These are phyloP conservation scores for Keiferia lycopersicella DNA, from an alignment of 2,888 invertebrate species.

Conservation along the genomic window DNA sequence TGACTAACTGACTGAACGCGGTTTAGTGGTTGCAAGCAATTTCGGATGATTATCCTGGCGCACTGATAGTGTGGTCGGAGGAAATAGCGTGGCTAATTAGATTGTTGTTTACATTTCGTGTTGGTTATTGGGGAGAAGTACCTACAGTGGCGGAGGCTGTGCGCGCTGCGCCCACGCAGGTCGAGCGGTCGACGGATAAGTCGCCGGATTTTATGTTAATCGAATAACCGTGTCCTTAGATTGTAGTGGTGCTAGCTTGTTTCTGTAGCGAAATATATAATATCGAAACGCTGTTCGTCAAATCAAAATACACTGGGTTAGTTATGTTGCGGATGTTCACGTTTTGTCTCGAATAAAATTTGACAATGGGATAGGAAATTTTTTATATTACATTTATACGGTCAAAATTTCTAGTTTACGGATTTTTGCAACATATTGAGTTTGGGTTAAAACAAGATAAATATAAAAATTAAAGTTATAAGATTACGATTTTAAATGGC, in stretches of 20 bases:
- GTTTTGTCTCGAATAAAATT: no score
- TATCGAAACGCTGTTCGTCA: no score
- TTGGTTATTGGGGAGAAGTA: slow-evolving; percentile 26
- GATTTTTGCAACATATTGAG: no score
- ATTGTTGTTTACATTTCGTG: slow-evolving; percentile 33
- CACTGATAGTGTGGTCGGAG: slow-evolving; percentile 28
- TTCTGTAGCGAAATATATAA: not conserved
- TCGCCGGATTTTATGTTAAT: slow-evolving; percentile 77
- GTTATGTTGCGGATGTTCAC: no score
- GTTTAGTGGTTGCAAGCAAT: slow-evolving; percentile 58
- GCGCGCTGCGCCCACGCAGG: slow-evolving; percentile 69
- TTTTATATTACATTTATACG: no score
- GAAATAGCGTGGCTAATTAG: slow-evolving; percentile 32
- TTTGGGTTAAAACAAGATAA: no score
- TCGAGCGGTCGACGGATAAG: slow-evolving; percentile 34
- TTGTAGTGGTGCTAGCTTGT: slow-evolving; percentile 47
- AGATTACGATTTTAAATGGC: no score
- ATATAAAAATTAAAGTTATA: no score
- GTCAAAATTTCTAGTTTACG: no score
- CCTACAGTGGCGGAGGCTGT: slow-evolving; percentile 43
- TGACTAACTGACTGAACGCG: slow-evolving; percentile 59
- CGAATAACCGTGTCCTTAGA: slow-evolving; percentile 74
- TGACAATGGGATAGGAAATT: no score
- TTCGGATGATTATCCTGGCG: slow-evolving; percentile 46
- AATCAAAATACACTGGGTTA: no score